A percentile compares a stretch with the other conserved stretches of the same genome.
These are phyloP conservation scores for Aphidius ervi DNA, from an alignment of 1,140 invertebrate genomes.

Conservation along the genomic window DNA sequence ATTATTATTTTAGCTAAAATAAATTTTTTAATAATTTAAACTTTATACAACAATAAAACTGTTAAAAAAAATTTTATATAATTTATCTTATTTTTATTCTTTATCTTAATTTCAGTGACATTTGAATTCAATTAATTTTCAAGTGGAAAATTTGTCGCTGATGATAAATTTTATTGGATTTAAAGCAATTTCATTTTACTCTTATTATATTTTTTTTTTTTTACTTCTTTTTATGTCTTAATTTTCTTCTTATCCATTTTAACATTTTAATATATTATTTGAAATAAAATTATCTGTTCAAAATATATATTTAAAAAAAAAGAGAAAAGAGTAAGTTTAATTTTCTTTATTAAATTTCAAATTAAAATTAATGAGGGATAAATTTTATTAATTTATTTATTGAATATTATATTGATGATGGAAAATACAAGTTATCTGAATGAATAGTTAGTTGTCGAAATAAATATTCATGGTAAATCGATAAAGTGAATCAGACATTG, in stretches of 20 bases:
- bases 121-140: constrained; percentile 29
- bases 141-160: constrained; percentile 27
- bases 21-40: background rate
- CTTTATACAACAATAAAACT: no score
- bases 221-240: background rate
- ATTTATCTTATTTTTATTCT: background rate
- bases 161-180: constrained; percentile 29
- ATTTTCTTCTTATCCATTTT: background rate
- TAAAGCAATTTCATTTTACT: constrained; percentile 26
- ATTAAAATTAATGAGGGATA: no score
- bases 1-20: background rate
- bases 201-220: background rate
- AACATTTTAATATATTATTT: no score
- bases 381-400: no score
- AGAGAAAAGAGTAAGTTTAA: no score
- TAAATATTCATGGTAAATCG: constrained; percentile 35
- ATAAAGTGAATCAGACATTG: constrained; percentile 11
- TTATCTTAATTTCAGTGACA: constrained; percentile 4
- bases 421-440: no score
- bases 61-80: no score
- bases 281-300: no score
- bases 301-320: no score
- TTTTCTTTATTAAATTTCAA: no score
- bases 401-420: no score
- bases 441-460: constrained; percentile 20